These are phyloP conservation scores for Cordilura impudica DNA, from an alignment of 2,888 invertebrate species.

Conservation along the genomic window DNA sequence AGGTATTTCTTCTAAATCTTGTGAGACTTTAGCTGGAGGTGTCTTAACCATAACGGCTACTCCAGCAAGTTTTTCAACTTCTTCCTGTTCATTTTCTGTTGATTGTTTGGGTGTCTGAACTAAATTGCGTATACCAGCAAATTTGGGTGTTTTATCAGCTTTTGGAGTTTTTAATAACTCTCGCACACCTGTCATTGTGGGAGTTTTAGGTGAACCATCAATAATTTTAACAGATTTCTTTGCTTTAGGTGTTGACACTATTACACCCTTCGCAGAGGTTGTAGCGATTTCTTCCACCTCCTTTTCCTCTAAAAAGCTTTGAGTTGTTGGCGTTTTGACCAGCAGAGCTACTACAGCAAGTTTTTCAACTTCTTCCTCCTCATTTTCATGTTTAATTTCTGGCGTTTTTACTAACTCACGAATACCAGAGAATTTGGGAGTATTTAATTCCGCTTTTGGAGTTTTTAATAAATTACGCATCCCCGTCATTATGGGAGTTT, in stretches of 20 bases:
- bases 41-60: conserved; percentile 69
- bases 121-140: conserved; percentile 60
- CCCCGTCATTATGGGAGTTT: conserved; percentile 54
- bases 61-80: conserved; percentile 60
- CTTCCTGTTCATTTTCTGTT: conserved; percentile 35
- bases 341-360: conserved; percentile 66
- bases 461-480: conserved; percentile 64
- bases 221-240: conserved; percentile 16
- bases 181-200: conserved; percentile 51
- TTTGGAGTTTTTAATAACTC: conserved; percentile 64
- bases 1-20: conserved; percentile 1
- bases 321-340: conserved; percentile 66
- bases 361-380: conserved; percentile 41
- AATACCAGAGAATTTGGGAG: conserved; percentile 60
- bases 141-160: conserved; percentile 43
- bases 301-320: not conserved
- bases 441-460: conserved; percentile 53
- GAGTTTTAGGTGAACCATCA: conserved; percentile 44
- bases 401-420: conserved; percentile 64
- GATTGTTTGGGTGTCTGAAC: conserved; percentile 63
- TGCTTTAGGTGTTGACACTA: conserved; percentile 15
- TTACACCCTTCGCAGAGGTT: not conserved
- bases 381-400: conserved; percentile 39
- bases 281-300: not conserved
- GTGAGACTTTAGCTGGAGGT: conserved; percentile 65